Evolutionary conservation across 2,113 vertebrate species (phyloP).

Genomic region (Misgurnus anguillicaudatus): DNA sequence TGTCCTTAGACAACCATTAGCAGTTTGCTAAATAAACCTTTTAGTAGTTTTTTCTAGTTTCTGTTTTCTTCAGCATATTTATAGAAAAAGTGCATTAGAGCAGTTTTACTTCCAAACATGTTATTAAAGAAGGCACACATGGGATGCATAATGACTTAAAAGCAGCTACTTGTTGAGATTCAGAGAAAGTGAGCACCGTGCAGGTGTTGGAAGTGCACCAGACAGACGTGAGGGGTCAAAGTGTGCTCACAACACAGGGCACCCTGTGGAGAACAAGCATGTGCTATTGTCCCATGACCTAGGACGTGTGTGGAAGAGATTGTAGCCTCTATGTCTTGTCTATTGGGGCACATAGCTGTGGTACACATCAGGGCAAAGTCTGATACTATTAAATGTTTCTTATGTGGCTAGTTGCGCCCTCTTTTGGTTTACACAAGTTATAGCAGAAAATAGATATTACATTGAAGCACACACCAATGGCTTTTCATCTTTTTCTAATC

Average conservation of each 20-base stretch:
- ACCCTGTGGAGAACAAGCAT: constrained; percentile 44
- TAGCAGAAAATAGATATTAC: neutral
- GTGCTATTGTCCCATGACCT: constrained; percentile 40
- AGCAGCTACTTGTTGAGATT: constrained; percentile 5
- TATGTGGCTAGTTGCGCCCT: constrained; percentile 47
- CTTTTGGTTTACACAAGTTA: constrained; percentile 39
- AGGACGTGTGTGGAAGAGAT: constrained; percentile 32
- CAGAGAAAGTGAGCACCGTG: constrained; percentile 15
- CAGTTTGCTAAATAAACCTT: no score
- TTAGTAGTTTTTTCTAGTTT: neutral
- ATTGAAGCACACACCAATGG: neutral
- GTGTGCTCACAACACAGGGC: constrained; percentile 38
- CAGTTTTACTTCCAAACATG: neutral
- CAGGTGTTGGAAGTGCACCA: constrained; percentile 31
- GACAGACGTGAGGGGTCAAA: constrained; percentile 35
- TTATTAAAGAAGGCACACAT: neutral
- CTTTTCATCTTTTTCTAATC: neutral
- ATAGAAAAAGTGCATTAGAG: neutral
- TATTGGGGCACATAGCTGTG: constrained; percentile 25
- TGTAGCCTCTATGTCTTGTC: constrained; percentile 28
- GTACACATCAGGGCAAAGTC: constrained; percentile 4
- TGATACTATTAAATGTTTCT: constrained; percentile 20
- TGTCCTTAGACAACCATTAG: no score
- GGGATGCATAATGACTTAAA: neutral
- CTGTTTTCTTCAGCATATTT: neutral